Evolutionary conservation across 2,888 invertebrate species (phyloP).

Genomic region (Brenthis hecate): DNA sequence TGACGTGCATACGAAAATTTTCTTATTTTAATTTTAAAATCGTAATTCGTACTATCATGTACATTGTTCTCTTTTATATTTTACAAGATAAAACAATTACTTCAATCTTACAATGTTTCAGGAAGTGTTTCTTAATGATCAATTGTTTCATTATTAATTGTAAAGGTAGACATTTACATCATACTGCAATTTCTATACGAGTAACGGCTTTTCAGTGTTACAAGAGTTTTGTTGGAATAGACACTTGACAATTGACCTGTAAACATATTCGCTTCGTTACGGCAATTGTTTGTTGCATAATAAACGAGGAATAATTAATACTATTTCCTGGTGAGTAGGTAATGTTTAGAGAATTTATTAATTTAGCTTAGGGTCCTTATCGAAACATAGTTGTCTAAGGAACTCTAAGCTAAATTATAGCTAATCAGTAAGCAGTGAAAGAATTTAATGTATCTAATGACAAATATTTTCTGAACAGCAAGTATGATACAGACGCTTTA

Average conservation of each 20-base stretch:
- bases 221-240: constrained; percentile 15
- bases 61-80: too few species aligned
- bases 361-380: not conserved
- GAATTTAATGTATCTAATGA: too few species aligned
- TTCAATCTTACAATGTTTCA: not conserved
- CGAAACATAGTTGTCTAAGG: too few species aligned
- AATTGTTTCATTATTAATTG: not conserved
- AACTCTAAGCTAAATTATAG: too few species aligned
- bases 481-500: too few species aligned
- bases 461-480: too few species aligned
- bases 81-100: not conserved
- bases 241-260: constrained; percentile 24
- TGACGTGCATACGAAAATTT: too few species aligned
- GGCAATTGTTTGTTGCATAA: constrained; percentile 16
- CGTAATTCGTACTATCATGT: too few species aligned
- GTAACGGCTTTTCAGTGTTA: constrained; percentile 10
- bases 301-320: constrained; percentile 10
- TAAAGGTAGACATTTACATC: constrained; percentile 7
- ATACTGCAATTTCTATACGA: constrained; percentile 11
- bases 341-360: not conserved
- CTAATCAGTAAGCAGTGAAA: too few species aligned
- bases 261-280: constrained; percentile 23
- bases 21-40: too few species aligned
- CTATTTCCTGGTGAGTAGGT: not conserved
- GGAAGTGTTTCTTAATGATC: not conserved